Evolutionary conservation across 2,888 invertebrate genomes (phyloP).

Genomic region (Drosophila peninsularis): DNA sequence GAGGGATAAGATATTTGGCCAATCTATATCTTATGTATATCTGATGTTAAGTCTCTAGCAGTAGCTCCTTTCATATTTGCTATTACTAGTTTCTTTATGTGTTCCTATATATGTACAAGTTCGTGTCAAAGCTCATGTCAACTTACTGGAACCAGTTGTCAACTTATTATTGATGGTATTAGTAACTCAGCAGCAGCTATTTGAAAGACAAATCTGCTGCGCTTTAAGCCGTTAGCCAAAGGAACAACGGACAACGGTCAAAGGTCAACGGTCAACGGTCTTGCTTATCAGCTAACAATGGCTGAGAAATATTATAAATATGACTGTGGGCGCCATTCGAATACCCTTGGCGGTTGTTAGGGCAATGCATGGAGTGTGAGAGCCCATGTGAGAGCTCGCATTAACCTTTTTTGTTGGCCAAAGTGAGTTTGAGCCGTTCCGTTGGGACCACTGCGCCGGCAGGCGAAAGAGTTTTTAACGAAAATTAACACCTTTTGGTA

Average conservation of each 20-base stretch:
- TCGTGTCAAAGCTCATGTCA: neutral
- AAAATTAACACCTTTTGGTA: conserved; percentile 15
- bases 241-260: neutral
- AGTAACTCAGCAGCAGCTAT: neutral
- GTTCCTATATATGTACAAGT: neutral
- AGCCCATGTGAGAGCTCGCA: conserved; percentile 1
- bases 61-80: too few species aligned
- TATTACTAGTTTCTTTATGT: too few species aligned
- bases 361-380: neutral
- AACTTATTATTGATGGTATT: neutral
- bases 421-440: conserved; percentile 1
- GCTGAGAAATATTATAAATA: conserved; percentile 6
- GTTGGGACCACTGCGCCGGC: neutral
- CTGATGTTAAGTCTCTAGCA: too few species aligned
- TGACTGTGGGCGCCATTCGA: neutral
- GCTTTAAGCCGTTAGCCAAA: neutral
- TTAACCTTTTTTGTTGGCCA: conserved; percentile 2
- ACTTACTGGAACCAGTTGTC: neutral
- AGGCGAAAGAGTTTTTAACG: conserved; percentile 8
- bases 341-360: neutral
- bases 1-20: too few species aligned
- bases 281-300: neutral
- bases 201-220: neutral
- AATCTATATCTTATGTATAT: too few species aligned
- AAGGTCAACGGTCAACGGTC: neutral